A percentile compares a stretch with the other conserved stretches of the same genome.
Evolutionary conservation across 2,113 vertebrate species (phyloP).

Genomic region (Nyctereutes procyonoides): DNA sequence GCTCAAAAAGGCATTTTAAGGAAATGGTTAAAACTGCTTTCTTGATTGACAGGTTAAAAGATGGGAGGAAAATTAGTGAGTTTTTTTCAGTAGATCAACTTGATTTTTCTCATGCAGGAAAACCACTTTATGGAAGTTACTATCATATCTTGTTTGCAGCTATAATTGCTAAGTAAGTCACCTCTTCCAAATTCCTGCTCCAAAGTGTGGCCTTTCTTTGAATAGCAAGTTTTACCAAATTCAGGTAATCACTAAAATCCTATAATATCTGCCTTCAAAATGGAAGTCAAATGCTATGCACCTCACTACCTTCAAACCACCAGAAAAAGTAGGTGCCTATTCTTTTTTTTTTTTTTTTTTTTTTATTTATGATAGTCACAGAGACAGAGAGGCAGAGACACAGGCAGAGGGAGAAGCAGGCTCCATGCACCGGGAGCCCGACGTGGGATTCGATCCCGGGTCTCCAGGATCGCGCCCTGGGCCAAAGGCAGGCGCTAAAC

Average conservation of each 20-base stretch:
- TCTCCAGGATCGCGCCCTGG: no score
- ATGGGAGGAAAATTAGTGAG: not conserved
- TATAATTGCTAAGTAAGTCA: not conserved
- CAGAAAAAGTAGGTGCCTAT: not conserved
- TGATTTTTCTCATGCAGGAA: conserved; percentile 44
- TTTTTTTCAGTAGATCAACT: conserved; percentile 20
- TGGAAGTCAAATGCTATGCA: not conserved
- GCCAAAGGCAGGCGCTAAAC: no score
- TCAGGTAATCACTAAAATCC: not conserved
- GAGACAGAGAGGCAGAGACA: no score
- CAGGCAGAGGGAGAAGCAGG: no score
- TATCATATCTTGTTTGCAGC: not conserved
- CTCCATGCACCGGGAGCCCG: no score
- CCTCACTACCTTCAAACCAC: not conserved
- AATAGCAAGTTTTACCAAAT: not conserved
- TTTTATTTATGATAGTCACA: no score
- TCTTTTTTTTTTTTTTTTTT: not conserved
- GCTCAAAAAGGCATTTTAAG: not conserved
- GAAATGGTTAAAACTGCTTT: conserved; percentile 16
- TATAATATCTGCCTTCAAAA: not conserved
- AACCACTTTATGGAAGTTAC: conserved; percentile 45
- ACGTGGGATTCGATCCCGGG: no score
- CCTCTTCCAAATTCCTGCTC: not conserved
- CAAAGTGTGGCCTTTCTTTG: not conserved
- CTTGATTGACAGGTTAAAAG: conserved; percentile 5